Evolutionary conservation across 2,888 invertebrate genomes (phyloP), one percentile per base, ranked within the genome.

Genomic region (Koerneria pararmatus): DNA sequence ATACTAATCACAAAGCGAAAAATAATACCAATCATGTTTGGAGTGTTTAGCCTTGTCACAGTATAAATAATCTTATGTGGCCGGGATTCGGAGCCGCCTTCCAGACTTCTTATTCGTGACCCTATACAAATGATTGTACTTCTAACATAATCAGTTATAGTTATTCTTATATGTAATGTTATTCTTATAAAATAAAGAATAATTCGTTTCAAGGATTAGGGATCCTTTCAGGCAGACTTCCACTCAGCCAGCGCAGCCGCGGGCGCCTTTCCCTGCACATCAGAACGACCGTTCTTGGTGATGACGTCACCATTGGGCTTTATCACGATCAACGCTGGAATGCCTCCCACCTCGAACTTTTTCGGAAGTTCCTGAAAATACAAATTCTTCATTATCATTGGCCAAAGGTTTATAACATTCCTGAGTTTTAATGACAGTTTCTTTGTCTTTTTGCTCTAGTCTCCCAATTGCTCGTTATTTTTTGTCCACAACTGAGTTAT

Each of bases 291-390:
- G 65, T 84, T 84, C 59, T 74, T 75, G 2, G 84, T 84, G 62
- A 85, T 79, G 3, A 84, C 73, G 19, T 82, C 80, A 6, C 86
- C 86, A 74, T 85, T 80, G 27, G 82, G 80, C 69, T 83, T 84
- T 22, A 86, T 71, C 5, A 86, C 79, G 49, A 86, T 77, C 29
- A 87, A 77, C 37, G 84, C 84, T 2, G 86, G 86, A 60, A 86
- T 85, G 29, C 85, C 85, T 53, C 76, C 80, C 6, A 86, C 83
- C 37, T 80, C 79, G 73, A 80, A 86, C 71, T 84, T 83, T 22
- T 77, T 71, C 54, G 84, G 80, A 34, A 86, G 75, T 41, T 78
- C 29, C 62, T 62, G 19, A 3, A 62, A 15, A 31, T 0, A 24
- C 6, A 59, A 37, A n/a, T n/a, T n/a, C 15, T 22, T 3, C 11